These are phyloP conservation scores for Microcaecilia unicolor DNA, from an alignment of 2,797 vertebrate species.

Conservation along the genomic window DNA sequence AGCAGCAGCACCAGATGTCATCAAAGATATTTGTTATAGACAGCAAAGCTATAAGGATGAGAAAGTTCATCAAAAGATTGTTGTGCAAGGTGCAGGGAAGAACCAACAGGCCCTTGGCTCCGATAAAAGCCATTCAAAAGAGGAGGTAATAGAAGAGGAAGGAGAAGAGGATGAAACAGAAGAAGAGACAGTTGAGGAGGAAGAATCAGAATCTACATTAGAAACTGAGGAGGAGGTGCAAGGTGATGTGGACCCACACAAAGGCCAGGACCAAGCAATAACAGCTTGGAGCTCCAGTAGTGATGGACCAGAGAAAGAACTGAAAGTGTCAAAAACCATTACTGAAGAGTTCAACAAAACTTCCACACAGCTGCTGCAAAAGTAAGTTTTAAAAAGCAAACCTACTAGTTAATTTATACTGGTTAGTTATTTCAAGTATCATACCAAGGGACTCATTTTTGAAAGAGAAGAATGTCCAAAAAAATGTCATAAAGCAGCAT, in stretches of 20 bases:
- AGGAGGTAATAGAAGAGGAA: neutral
- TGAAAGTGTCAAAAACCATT: too few species aligned
- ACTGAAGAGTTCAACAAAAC: neutral
- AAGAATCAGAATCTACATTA: neutral
- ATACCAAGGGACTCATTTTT: too few species aligned
- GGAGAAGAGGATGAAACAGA: conserved; percentile 11
- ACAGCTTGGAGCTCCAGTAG: neutral
- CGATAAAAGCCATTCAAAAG: conserved; percentile 3
- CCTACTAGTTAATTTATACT: too few species aligned
- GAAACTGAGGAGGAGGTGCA: conserved; percentile 13
- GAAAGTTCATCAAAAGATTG: conserved; percentile 5
- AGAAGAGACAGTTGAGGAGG: conserved; percentile 3
- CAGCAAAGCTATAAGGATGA: conserved; percentile 9
- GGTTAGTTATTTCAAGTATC: too few species aligned
- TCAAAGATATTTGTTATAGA: conserved; percentile 2
- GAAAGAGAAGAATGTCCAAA: too few species aligned
- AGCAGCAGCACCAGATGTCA: conserved; percentile 10
- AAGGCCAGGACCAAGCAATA: neutral
- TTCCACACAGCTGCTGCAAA: neutral
- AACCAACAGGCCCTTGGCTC: neutral
- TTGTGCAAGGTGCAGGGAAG: conserved; percentile 6
- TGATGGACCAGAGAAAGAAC: too few species aligned
- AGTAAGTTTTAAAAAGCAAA: too few species aligned
- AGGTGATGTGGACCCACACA: neutral
- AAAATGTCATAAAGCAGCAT: too few species aligned